Evolutionary conservation across 2,888 invertebrate genomes (phyloP).

Genomic region (Gasteruption jaculator): DNA sequence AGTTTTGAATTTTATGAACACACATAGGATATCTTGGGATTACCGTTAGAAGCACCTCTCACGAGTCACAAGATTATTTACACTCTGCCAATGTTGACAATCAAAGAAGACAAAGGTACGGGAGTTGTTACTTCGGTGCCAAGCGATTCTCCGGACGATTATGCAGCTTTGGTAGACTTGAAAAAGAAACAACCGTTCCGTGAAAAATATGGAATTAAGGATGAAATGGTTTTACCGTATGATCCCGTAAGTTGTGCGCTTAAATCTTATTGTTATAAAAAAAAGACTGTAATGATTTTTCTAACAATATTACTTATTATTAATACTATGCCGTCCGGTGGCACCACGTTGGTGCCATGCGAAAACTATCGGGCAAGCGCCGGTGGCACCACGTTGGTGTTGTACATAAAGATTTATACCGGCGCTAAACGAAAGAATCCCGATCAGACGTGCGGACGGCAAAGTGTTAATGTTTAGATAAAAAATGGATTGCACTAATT

Average conservation of each 20-base stretch:
- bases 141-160: constrained; percentile 98
- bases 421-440: no score
- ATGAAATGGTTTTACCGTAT: constrained; percentile 72
- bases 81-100: constrained; percentile 94
- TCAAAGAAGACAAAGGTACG: constrained; percentile 97
- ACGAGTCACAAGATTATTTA: constrained; percentile 81
- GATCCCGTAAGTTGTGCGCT: constrained; percentile 56
- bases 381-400: no score
- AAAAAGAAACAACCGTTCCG: constrained; percentile 91
- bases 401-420: no score
- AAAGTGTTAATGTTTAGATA: no score
- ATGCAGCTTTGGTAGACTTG: constrained; percentile 89
- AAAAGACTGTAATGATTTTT: constrained; percentile 1
- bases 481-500: no score
- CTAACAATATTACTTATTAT: not conserved
- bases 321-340: no score
- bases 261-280: constrained; percentile 5
- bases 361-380: no score
- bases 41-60: constrained; percentile 77
- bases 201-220: constrained; percentile 85
- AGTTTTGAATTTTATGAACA: constrained; percentile 6
- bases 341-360: no score
- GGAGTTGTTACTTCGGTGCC: constrained; percentile 98
- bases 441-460: no score
- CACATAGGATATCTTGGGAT: constrained; percentile 72